Conservation (phyloP, 2,797 vertebrate species). For the Rhinoraja longicauda region DNA sequence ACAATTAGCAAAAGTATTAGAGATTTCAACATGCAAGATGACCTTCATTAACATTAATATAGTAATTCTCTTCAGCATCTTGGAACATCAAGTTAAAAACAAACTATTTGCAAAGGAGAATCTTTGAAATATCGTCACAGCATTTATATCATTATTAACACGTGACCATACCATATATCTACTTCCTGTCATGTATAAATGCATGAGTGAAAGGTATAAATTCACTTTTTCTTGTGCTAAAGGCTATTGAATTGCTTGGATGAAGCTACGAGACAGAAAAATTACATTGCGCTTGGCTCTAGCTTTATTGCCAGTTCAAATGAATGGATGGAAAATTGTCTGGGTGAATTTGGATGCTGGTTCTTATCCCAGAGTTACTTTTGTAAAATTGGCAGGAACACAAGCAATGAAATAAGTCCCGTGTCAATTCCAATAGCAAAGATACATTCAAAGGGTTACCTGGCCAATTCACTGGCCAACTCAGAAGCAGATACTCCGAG, state of each 20-base stretch:
- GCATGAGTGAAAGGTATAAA: no score
- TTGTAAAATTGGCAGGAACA: neutral
- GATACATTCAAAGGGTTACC: neutral
- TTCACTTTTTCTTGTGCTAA: no score
- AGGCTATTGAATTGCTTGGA: neutral
- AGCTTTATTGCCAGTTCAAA: no score
- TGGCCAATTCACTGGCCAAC: neutral
- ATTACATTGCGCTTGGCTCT: no score
- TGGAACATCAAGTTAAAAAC: no score
- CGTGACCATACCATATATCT: neutral
- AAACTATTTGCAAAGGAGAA: no score
- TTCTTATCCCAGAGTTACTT: neutral
- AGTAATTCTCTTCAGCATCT: neutral
- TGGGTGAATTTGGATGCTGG: neutral
- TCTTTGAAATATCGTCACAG: no score
- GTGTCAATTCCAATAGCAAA: neutral
- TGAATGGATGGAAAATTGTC: no score
- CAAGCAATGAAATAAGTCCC: neutral
- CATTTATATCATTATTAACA: neutral
- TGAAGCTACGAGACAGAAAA: no score
- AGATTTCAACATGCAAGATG: neutral
- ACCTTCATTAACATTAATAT: neutral
- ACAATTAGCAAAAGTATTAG: neutral
- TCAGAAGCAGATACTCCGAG: neutral
- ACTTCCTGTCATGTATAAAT: neutral